Base-by-base conservation (phyloP, 2,797 vertebrate species). In the Petrocephalus schoutedeni region DNA sequence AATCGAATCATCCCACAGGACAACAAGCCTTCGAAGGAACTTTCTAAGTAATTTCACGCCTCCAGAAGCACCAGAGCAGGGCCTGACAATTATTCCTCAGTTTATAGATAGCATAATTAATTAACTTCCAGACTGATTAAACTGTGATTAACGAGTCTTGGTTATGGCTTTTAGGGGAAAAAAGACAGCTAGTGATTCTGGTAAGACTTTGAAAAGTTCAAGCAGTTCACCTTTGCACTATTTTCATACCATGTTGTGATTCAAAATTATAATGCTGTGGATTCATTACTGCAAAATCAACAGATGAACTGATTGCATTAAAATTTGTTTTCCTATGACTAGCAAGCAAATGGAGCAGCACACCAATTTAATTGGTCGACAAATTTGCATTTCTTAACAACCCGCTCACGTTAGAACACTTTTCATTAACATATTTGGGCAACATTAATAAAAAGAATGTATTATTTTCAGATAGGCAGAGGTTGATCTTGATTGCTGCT, bases 11-110 rank as follows among this genome's bases (percentile, higher is more conserved):
- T 88, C 89, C 86, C 88, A 89, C 85, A 45, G 86, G 88, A 90
- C 91, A 89, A 88, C 51, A 4, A 16, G 80, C 86, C 89, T 90
- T 90, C 61, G 85, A 89, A 91, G 92, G 86, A 91, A 91, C 90
- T 54, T 90, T 91, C 92, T 93, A 95, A 93, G 87, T 91, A 92
- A 94, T 95, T 94, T 93, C 93, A 94, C 94, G 94, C 90, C 91
- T 92, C 91, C 92, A 90, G 93, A 93, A 93, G 91, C 92, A 89
- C 90, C 90, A 90, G 93, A 92, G 91, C 93, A 91, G 94, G 89
- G 91, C 93, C 91, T 91, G 93, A 92, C 92, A 93, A 92, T 91
- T 89, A 90, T 16, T 91, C 88, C 89, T 90, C 89, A 90, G 90
- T 90, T 92, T 88, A 67, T 54, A 83, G 91, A 91, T 95, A 94